Evolutionary conservation across 2,113 vertebrate species (phyloP).

Genomic region (Dicrurus megarhynchus): DNA sequence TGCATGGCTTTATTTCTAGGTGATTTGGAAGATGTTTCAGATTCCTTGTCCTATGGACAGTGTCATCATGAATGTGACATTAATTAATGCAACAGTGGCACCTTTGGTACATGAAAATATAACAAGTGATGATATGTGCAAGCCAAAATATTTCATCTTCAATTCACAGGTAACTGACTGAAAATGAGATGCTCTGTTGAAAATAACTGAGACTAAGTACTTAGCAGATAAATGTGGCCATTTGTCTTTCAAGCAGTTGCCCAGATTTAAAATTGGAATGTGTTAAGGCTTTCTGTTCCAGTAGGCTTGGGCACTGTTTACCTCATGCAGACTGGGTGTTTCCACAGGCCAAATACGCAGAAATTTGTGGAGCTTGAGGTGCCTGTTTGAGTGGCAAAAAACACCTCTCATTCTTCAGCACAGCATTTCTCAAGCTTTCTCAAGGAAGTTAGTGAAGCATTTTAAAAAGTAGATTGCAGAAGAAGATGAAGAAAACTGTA

Average conservation of each 20-base stretch:
- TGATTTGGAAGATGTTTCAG: conserved; percentile 96
- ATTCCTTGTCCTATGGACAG: conserved; percentile 81
- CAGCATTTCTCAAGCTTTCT: neutral
- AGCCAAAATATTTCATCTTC: conserved; percentile 88
- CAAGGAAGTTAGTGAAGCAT: neutral
- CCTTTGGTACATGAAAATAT: conserved; percentile 30
- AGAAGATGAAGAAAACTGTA: neutral
- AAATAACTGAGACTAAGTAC: neutral
- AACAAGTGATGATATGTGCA: conserved; percentile 78
- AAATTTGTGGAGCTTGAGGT: neutral
- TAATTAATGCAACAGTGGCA: conserved; percentile 63
- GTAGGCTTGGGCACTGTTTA: neutral
- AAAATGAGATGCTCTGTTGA: neutral
- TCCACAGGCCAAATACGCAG: neutral
- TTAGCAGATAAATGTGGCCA: neutral
- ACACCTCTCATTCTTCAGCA: neutral
- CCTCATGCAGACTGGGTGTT: neutral
- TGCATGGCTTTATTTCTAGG: conserved; percentile 70
- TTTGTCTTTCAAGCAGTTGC: neutral
- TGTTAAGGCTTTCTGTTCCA: neutral
- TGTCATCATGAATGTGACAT: conserved; percentile 65
- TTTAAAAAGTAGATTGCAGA: neutral
- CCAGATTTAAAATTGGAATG: neutral
- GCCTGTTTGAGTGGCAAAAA: neutral
- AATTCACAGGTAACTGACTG: conserved; percentile 87